Evolutionary conservation across 2,113 vertebrate species (phyloP).

Genomic region (Scophthalmus maximus): DNA sequence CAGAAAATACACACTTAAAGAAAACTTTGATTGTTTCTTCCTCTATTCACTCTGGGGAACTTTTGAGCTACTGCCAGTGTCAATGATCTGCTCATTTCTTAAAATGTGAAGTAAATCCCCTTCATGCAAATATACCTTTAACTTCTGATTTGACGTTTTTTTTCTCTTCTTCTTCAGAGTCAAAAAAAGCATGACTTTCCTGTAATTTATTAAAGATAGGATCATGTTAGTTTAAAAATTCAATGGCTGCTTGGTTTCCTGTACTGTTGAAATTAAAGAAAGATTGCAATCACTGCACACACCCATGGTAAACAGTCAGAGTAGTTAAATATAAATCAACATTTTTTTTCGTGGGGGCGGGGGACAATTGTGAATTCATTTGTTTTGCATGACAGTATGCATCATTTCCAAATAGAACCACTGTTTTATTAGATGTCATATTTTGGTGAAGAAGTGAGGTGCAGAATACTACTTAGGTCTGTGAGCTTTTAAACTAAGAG

Average conservation of each 20-base stretch:
- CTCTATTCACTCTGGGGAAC: not conserved
- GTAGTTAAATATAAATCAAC: too few relatives aligned
- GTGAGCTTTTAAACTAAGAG: not conserved
- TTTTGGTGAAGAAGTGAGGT: not conserved
- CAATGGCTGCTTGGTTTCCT: not conserved
- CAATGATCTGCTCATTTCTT: constrained; percentile 10
- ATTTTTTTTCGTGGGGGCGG: too few relatives aligned
- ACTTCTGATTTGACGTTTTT: not conserved
- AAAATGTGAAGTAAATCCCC: not conserved
- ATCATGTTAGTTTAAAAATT: not conserved
- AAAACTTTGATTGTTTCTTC: constrained; percentile 1
- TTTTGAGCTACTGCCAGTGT: not conserved
- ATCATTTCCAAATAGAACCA: not conserved
- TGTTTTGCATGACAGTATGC: not conserved
- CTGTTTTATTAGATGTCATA: not conserved
- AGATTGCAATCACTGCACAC: not conserved
- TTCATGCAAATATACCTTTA: not conserved
- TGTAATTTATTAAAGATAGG: not conserved
- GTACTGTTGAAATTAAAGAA: not conserved
- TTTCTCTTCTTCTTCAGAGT: not conserved
- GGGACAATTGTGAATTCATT: too few relatives aligned
- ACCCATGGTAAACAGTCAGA: too few relatives aligned
- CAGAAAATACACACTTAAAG: constrained; percentile 18
- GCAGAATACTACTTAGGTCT: too few relatives aligned
- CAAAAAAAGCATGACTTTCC: not conserved